phyloP scores from a whole-genome alignment of 2,888 invertebrate species.

The Caenorhabditis angaria region DNA sequence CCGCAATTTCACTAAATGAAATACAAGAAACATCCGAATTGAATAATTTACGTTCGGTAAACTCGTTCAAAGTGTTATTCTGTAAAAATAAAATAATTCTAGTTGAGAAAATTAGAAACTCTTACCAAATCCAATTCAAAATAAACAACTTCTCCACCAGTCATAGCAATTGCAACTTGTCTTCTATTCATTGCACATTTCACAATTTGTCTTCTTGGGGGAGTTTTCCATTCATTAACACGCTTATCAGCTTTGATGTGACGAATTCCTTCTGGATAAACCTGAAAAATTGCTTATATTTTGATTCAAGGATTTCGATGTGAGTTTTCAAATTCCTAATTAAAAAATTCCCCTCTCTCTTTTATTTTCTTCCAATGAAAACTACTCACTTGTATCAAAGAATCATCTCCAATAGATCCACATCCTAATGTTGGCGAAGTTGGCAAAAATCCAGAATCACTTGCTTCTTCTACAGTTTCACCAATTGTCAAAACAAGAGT shows the following conservation, averaged over 20 bases:
- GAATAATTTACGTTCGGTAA: slow-evolving; percentile 94
- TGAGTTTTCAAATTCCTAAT: too few species aligned
- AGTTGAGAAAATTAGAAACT: too few species aligned
- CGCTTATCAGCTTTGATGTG: slow-evolving; percentile 97
- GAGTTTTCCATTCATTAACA: slow-evolving; percentile 99
- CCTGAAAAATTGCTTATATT: slow-evolving; percentile 74
- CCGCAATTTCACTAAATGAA: slow-evolving; percentile 93
- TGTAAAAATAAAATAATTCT: slow-evolving; percentile 75
- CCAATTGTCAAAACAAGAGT: slow-evolving; percentile 98
- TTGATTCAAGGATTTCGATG: background rate
- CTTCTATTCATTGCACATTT: slow-evolving; percentile 97
- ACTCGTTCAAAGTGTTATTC: slow-evolving; percentile 97
- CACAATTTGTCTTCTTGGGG: slow-evolving; percentile 93
- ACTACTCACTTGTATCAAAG: slow-evolving; percentile 90
- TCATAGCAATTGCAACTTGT: slow-evolving; percentile 96
- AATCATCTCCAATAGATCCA: slow-evolving; percentile 95
- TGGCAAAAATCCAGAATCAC: slow-evolving; percentile 97
- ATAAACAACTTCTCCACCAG: slow-evolving; percentile 96
- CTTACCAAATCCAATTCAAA: slow-evolving; percentile 99
- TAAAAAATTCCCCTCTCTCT: too few species aligned
- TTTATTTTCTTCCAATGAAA: too few species aligned
- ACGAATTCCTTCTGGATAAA: slow-evolving; percentile 97
- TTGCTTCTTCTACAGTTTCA: slow-evolving; percentile 99
- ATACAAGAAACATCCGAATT: slow-evolving; percentile 93
- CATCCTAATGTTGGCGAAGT: slow-evolving; percentile 98